Base-by-base conservation (phyloP, 2,888 invertebrate genomes). In the Phyllotreta cruciferae region DNA sequence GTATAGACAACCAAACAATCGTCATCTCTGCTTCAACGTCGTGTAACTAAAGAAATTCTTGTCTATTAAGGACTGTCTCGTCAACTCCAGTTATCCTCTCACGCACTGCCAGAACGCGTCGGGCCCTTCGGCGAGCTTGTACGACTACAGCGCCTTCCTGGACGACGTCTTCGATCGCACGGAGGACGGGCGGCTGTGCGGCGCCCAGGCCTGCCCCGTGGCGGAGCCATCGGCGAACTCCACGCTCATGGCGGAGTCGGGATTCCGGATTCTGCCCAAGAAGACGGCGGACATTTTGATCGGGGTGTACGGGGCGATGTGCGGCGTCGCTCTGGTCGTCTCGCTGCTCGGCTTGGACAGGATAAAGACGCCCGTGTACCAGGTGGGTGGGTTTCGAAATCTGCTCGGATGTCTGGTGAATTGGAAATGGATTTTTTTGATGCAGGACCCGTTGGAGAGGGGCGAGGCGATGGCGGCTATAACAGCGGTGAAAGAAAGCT, bases 181-280 rank as follows among this genome's bases (percentile, higher is more conserved):
- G 63, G 85, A 85, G 69, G 85, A 85, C 0, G 84, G 84, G 44
- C 76, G 86, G 45, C 80, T 86, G n/a, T 87, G 87, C 68, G 87
- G 87, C 0, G 83, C 85, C 3, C 83, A 83, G 56, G 84, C 86
- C 64, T 87, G 87, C 64, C 86, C 87, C 0, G 75, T 80, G 24
- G 65, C 45, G 6, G 68, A 65, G 54, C 24, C 53, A 2, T 38
- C 70, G 6, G 24, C 56, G 9, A 70, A 71, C 45, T 55, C 67
- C 55, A 56, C 63, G 13, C 52, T 66, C 42, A 56, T 64, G 10
- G 37, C 37, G 36, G 58, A 63, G 36, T 41, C 63, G 9, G 54
- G 63, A 11, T 74, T 74, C 39, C 68, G 70, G 14, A 74, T 80
- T 24, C 70, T 82, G 62, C 80, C 82, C 0, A 74, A 75, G 38